A percentile compares a stretch with the other conserved stretches of the same genome.
phyloP scores from a whole-genome alignment of 2,888 invertebrate genomes.

The Cephus rjabovi region DNA sequence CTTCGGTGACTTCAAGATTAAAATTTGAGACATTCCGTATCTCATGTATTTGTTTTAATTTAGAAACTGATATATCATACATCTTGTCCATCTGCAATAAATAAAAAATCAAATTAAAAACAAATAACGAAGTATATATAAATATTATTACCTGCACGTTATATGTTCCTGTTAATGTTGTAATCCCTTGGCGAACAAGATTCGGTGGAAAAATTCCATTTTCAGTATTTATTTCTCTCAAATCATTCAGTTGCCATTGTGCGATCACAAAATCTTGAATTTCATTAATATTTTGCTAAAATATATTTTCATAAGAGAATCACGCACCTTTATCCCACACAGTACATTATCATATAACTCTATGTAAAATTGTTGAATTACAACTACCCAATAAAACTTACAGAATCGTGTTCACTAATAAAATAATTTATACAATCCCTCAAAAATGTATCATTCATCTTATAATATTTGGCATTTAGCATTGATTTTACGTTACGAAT shows the following conservation, averaged over 20 bases:
- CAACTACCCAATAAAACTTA: slow-evolving; percentile 30
- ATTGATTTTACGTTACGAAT: slow-evolving; percentile 35
- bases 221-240: slow-evolving; percentile 71
- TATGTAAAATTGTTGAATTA: neutral
- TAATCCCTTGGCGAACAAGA: slow-evolving; percentile 67
- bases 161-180: slow-evolving; percentile 70
- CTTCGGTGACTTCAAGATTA: slow-evolving; percentile 72
- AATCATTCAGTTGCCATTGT: slow-evolving; percentile 77
- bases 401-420: slow-evolving; percentile 40
- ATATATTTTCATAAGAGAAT: slow-evolving; percentile 3
- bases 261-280: slow-evolving; percentile 72
- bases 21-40: slow-evolving; percentile 65
- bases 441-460: slow-evolving; percentile 57
- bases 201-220: slow-evolving; percentile 73
- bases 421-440: slow-evolving; percentile 56
- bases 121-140: slow-evolving; percentile 73
- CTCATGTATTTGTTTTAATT: slow-evolving; percentile 63
- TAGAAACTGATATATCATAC: slow-evolving; percentile 63
- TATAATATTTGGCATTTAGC: slow-evolving; percentile 46
- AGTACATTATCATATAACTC: neutral
- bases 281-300: slow-evolving; percentile 62
- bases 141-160: slow-evolving; percentile 74
- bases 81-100: slow-evolving; percentile 61
- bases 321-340: neutral
- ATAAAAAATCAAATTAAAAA: slow-evolving; percentile 31